Evolutionary conservation across 2,888 invertebrate species (phyloP).

Genomic region (Polylopha cassiicola): DNA sequence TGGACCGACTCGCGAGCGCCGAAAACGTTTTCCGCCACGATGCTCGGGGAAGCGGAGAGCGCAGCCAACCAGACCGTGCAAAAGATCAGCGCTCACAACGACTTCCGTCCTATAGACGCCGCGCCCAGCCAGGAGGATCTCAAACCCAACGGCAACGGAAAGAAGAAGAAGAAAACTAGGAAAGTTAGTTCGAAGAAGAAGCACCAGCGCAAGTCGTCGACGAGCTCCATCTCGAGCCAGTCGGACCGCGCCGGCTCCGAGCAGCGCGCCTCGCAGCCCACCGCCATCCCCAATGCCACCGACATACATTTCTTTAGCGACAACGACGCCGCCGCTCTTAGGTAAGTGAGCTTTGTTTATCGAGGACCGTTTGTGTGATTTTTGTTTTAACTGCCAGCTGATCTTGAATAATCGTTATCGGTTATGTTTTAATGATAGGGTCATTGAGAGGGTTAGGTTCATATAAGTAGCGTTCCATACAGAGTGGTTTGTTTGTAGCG

Average conservation of each 20-base stretch:
- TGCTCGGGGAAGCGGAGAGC: slow-evolving; percentile 64
- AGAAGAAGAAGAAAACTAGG: slow-evolving; percentile 87
- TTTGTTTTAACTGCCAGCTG: slow-evolving; percentile 3
- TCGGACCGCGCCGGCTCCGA: slow-evolving; percentile 73
- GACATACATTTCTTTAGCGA: slow-evolving; percentile 91
- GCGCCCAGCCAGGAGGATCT: slow-evolving; percentile 59
- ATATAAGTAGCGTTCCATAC: slow-evolving; percentile 1
- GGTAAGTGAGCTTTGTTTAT: slow-evolving; percentile 54
- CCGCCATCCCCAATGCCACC: slow-evolving; percentile 50
- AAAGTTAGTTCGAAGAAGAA: slow-evolving; percentile 89
- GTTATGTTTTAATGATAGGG: not conserved
- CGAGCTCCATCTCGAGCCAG: slow-evolving; percentile 72
- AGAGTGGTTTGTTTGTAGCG: slow-evolving; percentile 54
- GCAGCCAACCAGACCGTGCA: slow-evolving; percentile 75
- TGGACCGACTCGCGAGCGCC: slow-evolving; percentile 71
- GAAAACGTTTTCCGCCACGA: slow-evolving; percentile 75
- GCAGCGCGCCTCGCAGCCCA: slow-evolving; percentile 51
- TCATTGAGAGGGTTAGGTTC: too few relatives aligned
- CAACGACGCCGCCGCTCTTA: slow-evolving; percentile 83
- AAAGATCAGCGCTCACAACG: slow-evolving; percentile 80
- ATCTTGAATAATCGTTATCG: slow-evolving; percentile 1
- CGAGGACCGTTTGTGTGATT: slow-evolving; percentile 4
- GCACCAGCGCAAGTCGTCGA: slow-evolving; percentile 83
- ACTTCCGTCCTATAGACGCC: slow-evolving; percentile 78
- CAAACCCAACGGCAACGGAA: slow-evolving; percentile 76